Percentiles rank a stretch among this genome's conserved stretches.
phyloP scores from a whole-genome alignment of 1,140 invertebrate species.

The Parapsyche elsis region DNA sequence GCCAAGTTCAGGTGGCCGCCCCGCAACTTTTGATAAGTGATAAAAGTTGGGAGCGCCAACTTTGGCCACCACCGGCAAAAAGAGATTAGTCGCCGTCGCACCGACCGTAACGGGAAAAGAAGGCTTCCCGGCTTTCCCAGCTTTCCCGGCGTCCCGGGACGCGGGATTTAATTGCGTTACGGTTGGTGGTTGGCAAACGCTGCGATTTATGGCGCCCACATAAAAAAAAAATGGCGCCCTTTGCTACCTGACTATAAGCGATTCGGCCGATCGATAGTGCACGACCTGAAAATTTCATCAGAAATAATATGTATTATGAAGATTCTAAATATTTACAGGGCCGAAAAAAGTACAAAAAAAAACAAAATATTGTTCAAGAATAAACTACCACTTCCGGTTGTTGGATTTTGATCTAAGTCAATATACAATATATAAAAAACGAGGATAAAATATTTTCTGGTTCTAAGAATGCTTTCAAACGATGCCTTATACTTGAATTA shows the following conservation, averaged over 20 bases:
- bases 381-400: too few relatives aligned
- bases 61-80: background rate
- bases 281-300: background rate
- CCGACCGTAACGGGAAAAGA: constrained; percentile 17
- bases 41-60: constrained; percentile 31
- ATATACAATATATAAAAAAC: too few relatives aligned
- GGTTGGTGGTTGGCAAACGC: constrained; percentile 9
- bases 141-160: too few relatives aligned
- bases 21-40: constrained; percentile 45
- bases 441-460: too few relatives aligned
- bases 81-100: constrained; percentile 23
- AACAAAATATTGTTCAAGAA: too few relatives aligned
- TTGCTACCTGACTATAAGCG: background rate
- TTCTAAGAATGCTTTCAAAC: too few relatives aligned
- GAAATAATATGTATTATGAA: background rate
- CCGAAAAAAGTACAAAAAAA: too few relatives aligned
- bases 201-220: constrained; percentile 9
- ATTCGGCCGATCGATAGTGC: background rate
- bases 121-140: constrained; percentile 7
- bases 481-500: too few relatives aligned
- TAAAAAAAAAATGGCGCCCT: background rate
- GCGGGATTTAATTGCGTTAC: constrained; percentile 33
- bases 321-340: too few relatives aligned
- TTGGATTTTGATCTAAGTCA: too few relatives aligned
- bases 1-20: constrained; percentile 33